Percentiles rank a stretch among this genome's conserved stretches.
Conservation (phyloP, 2,888 invertebrate species). For the Prosopocoilus inquinatus region DNA sequence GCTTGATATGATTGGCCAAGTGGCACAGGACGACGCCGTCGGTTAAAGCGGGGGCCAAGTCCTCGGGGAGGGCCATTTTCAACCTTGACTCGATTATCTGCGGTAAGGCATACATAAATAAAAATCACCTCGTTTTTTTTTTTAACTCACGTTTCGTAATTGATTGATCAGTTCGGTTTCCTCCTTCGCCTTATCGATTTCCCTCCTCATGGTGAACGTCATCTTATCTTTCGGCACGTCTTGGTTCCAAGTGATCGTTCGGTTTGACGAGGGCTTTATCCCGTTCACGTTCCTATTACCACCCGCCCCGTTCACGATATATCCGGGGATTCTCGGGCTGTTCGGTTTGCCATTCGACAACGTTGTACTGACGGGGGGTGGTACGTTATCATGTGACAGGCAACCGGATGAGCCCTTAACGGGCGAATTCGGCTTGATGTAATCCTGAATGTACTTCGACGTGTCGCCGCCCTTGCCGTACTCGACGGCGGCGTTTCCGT, state of each 20-base stretch:
- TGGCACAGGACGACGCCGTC: constrained; percentile 95
- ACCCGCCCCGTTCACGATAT: constrained; percentile 60
- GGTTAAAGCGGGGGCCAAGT: constrained; percentile 78
- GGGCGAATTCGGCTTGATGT: constrained; percentile 67
- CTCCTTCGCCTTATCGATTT: constrained; percentile 87
- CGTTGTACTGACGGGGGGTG: constrained; percentile 33
- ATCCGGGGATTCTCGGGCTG: constrained; percentile 56
- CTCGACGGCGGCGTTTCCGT: constrained; percentile 31
- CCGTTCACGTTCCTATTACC: constrained; percentile 45
- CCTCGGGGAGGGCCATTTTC: constrained; percentile 85
- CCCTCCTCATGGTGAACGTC: constrained; percentile 88
- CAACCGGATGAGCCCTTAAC: constrained; percentile 61
- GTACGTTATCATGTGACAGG: constrained; percentile 59
- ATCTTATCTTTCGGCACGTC: constrained; percentile 71
- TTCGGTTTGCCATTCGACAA: constrained; percentile 39
- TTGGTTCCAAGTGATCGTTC: constrained; percentile 71
- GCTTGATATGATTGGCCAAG: constrained; percentile 88
- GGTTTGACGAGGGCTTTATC: constrained; percentile 40
- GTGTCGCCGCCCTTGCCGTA: constrained; percentile 44
- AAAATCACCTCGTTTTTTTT: constrained; percentile 21
- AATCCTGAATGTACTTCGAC: constrained; percentile 48
- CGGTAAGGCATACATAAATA: constrained; percentile 34
- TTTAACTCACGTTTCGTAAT: constrained; percentile 74
- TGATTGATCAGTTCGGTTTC: constrained; percentile 83
- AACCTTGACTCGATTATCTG: constrained; percentile 87